Evolutionary conservation across 2,113 vertebrate genomes (phyloP).

Genomic region (Triplophysa dalaica): DNA sequence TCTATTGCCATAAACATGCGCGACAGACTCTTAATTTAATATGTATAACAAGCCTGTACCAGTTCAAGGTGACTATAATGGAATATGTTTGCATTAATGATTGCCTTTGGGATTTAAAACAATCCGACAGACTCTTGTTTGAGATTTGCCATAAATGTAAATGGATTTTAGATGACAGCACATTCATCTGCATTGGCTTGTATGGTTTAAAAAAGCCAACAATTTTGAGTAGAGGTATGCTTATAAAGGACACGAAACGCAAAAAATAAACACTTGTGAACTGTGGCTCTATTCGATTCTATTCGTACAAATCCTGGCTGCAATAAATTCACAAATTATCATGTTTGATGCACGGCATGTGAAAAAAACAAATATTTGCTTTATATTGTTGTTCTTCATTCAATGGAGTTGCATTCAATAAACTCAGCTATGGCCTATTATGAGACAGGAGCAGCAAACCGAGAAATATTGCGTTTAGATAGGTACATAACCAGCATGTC

Average conservation of each 20-base stretch:
- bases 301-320: too few species aligned
- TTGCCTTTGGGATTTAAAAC: slow-evolving; percentile 37
- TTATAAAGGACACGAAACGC: background rate
- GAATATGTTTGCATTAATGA: slow-evolving; percentile 42
- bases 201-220: background rate
- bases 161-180: slow-evolving; percentile 20
- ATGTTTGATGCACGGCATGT: background rate
- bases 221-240: background rate
- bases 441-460: slow-evolving; percentile 22
- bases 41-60: slow-evolving; percentile 37
- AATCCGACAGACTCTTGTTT: slow-evolving; percentile 28
- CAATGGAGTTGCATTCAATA: slow-evolving; percentile 5
- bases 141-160: slow-evolving; percentile 30
- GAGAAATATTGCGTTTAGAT: slow-evolving; percentile 24
- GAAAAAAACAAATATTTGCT: slow-evolving; percentile 7
- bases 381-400: slow-evolving; percentile 4
- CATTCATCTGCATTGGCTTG: background rate
- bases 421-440: background rate
- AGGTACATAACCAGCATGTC: slow-evolving; percentile 11
- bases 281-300: too few species aligned
- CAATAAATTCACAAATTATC: background rate
- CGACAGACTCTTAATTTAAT: slow-evolving; percentile 22
- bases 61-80: slow-evolving; percentile 26
- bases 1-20: slow-evolving; percentile 26
- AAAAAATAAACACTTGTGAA: background rate